phyloP scores from a whole-genome alignment of 2,113 vertebrate species.

The Mormyrus iriodes region DNA sequence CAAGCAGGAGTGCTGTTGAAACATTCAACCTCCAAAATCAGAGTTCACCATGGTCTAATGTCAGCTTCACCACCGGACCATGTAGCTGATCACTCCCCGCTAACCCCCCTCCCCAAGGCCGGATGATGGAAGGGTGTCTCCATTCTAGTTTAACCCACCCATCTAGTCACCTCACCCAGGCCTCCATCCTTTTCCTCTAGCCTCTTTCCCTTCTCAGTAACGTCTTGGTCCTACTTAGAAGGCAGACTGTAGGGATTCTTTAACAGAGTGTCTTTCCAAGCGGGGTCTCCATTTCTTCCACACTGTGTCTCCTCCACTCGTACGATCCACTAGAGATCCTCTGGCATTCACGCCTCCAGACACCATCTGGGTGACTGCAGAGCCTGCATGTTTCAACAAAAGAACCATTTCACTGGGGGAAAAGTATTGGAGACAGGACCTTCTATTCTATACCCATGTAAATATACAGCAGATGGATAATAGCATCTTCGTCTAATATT shows the following conservation, averaged over 20 bases:
- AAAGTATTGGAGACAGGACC: background rate
- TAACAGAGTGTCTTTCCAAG: background rate
- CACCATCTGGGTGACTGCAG: constrained; percentile 18
- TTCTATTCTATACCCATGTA: constrained; percentile 12
- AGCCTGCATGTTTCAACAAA: constrained; percentile 7
- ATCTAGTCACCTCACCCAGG: background rate
- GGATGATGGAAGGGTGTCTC: constrained; percentile 15
- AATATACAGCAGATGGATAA: background rate
- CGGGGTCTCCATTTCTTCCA: background rate
- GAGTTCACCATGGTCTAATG: constrained; percentile 28
- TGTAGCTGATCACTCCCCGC: constrained; percentile 66
- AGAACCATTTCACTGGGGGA: background rate
- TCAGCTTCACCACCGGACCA: constrained; percentile 38
- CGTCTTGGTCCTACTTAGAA: background rate
- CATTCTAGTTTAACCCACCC: background rate
- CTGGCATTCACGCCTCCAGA: constrained; percentile 24
- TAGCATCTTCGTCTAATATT: background rate
- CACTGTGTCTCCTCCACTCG: constrained; percentile 5
- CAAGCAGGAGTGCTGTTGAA: background rate
- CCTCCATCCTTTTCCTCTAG: constrained; percentile 5
- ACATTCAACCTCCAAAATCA: background rate
- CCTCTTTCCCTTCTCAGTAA: background rate
- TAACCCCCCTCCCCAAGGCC: constrained; percentile 42
- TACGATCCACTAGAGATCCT: constrained; percentile 16
- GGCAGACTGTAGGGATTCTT: background rate